Conservation (phyloP, 2,113 vertebrate genomes). For the Misgurnus anguillicaudatus region DNA sequence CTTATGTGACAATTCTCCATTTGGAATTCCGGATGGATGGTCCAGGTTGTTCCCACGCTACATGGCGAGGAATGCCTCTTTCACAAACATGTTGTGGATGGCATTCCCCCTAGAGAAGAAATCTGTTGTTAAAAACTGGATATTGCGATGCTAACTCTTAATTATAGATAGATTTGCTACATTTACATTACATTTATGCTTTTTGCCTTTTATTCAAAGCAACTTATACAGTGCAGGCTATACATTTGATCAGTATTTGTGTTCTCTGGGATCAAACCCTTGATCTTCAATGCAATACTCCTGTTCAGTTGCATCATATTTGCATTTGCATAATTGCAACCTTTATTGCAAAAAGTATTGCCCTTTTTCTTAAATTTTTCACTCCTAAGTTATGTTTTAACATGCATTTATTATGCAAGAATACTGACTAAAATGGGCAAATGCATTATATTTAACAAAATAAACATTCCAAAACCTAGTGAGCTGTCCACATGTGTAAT, state of each 20-base stretch:
- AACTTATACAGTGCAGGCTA: too few species aligned
- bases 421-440: not conserved
- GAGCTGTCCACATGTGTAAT: not conserved
- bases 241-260: too few species aligned
- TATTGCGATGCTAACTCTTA: too few species aligned
- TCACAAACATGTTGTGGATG: constrained; percentile 22
- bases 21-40: constrained; percentile 46
- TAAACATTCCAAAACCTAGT: not conserved
- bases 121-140: not conserved
- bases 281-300: too few species aligned
- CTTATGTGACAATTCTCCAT: constrained; percentile 28
- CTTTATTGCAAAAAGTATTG: not conserved
- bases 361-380: not conserved
- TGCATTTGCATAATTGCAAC: not conserved
- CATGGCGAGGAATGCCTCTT: constrained; percentile 37
- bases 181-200: too few species aligned
- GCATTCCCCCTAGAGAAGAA: not conserved
- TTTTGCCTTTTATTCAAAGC: too few species aligned
- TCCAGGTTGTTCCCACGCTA: constrained; percentile 41
- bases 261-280: too few species aligned
- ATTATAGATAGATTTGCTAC: not conserved
- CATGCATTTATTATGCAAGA: not conserved
- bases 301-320: not conserved
- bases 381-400: not conserved
- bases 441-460: not conserved